phyloP scores from a whole-genome alignment of 2,888 invertebrate genomes.

The Drosophila recens region DNA sequence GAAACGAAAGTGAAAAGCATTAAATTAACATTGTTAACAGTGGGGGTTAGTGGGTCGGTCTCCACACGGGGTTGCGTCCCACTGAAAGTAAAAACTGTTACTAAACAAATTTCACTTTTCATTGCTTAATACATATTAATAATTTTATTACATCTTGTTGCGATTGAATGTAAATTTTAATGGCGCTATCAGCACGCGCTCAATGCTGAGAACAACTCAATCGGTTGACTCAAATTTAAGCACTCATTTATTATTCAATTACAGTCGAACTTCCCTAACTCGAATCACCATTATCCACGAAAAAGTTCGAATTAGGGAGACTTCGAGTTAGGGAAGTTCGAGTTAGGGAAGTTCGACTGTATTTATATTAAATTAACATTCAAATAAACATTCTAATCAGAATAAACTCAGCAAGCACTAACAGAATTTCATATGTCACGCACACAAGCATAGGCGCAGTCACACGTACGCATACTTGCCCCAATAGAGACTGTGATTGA shows the following conservation, averaged over 20 bases:
- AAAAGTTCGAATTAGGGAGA: no score
- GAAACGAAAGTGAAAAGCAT: constrained; percentile 74
- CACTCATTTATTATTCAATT: constrained; percentile 17
- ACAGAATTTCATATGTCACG: constrained; percentile 41
- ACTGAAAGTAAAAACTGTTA: constrained; percentile 69
- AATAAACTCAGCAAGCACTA: constrained; percentile 32
- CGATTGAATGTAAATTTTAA: constrained; percentile 10
- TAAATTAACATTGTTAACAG: constrained; percentile 66
- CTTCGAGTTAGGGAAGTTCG: no score
- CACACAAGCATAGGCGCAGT: constrained; percentile 7
- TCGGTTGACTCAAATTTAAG: constrained; percentile 9
- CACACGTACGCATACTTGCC: constrained; percentile 17
- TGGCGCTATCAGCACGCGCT: neutral
- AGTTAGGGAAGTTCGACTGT: no score
- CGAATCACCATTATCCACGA: no score
- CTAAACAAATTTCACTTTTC: constrained; percentile 65
- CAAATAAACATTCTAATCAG: constrained; percentile 53
- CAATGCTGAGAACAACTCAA: constrained; percentile 23
- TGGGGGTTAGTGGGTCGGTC: constrained; percentile 9
- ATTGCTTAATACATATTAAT: constrained; percentile 69
- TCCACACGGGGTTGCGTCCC: constrained; percentile 17
- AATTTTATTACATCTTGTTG: constrained; percentile 36
- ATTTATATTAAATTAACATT: constrained; percentile 23
- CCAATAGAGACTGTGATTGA: constrained; percentile 29
- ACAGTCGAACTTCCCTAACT: no score